Percentiles rank a stretch among this genome's conserved stretches.
These are phyloP conservation scores for Aporrectodea caliginosa DNA, from an alignment of 1,140 invertebrate species.

Conservation along the genomic window DNA sequence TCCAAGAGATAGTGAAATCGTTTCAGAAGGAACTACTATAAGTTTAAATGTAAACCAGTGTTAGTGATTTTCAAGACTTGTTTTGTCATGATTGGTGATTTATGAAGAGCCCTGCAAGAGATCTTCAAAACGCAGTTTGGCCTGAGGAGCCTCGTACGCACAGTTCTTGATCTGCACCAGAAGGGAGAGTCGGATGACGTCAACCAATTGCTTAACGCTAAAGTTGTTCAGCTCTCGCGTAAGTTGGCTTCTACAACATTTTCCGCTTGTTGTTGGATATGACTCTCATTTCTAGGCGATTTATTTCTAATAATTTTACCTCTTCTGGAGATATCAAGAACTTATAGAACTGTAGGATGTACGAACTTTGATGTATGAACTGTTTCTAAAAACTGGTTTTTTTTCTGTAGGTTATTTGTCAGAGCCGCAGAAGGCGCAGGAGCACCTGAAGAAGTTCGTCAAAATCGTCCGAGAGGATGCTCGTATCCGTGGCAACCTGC, in stretches of 20 bases:
- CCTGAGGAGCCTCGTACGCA: slow-evolving; percentile 9
- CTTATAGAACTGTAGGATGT: not conserved
- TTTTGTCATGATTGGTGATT: no score
- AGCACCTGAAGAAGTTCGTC: slow-evolving; percentile 86
- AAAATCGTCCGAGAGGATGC: slow-evolving; percentile 73
- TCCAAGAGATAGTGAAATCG: no score
- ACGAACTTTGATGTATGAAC: not conserved
- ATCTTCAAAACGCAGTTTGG: slow-evolving; percentile 82
- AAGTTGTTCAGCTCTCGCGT: slow-evolving; percentile 19
- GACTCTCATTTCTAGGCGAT: no score
- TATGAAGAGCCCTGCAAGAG: slow-evolving; percentile 64
- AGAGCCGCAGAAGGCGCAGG: slow-evolving; percentile 85
- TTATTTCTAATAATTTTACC: no score
- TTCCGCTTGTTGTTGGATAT: no score
- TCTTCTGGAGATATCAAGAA: no score
- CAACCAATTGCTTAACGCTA: slow-evolving; percentile 17
- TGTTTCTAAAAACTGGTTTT: no score
- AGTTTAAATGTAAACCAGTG: no score
- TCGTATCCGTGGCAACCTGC: slow-evolving; percentile 75
- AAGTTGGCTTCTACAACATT: not conserved
- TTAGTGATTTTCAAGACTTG: no score
- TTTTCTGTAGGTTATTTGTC: slow-evolving; percentile 71
- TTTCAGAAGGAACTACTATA: no score
- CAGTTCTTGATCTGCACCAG: slow-evolving; percentile 23
- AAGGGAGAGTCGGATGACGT: slow-evolving; percentile 22